phyloP scores from a whole-genome alignment of 2,113 vertebrate species.

The Serinus canaria region DNA sequence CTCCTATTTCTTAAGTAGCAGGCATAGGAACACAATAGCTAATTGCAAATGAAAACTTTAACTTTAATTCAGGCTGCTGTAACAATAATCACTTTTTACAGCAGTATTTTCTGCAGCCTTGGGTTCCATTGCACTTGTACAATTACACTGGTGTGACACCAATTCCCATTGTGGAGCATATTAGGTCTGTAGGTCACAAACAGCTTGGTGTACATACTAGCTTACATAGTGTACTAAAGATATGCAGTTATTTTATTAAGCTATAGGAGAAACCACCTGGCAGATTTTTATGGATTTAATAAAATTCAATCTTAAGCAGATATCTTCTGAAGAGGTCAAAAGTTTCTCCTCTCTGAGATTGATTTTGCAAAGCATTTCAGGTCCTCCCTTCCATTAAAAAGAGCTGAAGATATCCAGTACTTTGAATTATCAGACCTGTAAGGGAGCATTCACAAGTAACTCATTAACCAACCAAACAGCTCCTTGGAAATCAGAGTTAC shows the following conservation, averaged over 20 bases:
- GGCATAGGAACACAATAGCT: neutral
- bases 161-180: neutral
- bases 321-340: neutral
- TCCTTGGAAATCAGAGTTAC: neutral
- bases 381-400: neutral
- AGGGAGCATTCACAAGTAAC: neutral
- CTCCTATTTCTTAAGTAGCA: neutral
- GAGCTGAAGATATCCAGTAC: neutral
- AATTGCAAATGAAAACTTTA: neutral
- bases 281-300: neutral
- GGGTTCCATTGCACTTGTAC: neutral
- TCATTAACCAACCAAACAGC: neutral
- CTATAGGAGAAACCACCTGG: neutral
- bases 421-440: neutral
- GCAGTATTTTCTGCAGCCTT: neutral
- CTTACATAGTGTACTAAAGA: neutral
- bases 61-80: neutral
- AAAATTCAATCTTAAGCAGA: neutral
- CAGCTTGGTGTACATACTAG: neutral
- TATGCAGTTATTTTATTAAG: neutral
- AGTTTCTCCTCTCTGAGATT: neutral
- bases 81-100: neutral
- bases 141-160: neutral
- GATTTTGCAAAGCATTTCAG: neutral
- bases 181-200: neutral